phyloP scores from a whole-genome alignment of 2,888 invertebrate genomes.

The Alcis repandata region DNA sequence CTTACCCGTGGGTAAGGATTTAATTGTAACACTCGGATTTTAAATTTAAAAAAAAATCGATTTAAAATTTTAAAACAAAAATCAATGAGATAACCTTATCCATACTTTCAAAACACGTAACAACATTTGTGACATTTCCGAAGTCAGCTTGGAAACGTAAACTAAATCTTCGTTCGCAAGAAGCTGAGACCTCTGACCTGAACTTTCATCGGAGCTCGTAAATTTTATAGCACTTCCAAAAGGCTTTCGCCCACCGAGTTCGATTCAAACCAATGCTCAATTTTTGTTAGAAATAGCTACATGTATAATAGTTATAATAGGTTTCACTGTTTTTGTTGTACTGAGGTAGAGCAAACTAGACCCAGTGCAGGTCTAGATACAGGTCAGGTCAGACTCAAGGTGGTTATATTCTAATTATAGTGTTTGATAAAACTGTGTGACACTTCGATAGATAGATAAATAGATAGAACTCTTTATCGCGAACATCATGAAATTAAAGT shows the following conservation, averaged over 20 bases:
- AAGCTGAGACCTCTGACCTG: constrained; percentile 56
- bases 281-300: background rate
- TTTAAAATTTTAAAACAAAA: too few species aligned
- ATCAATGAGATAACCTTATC: background rate
- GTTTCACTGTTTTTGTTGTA: background rate
- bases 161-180: constrained; percentile 54
- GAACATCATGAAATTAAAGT: too few species aligned
- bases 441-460: too few species aligned
- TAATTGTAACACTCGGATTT: too few species aligned
- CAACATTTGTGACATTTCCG: constrained; percentile 14
- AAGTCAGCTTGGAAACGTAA: constrained; percentile 45
- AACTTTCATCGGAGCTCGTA: constrained; percentile 60
- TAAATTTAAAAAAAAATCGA: too few species aligned
- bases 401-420: too few species aligned
- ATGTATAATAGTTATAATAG: background rate
- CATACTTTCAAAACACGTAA: constrained; percentile 21
- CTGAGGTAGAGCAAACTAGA: too few species aligned
- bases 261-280: background rate
- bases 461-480: too few species aligned
- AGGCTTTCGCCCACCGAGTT: constrained; percentile 29
- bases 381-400: too few species aligned
- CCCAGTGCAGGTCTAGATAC: too few species aligned
- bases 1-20: too few species aligned
- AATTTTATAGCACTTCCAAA: constrained; percentile 64
- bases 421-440: too few species aligned